A percentile compares a stretch with the other conserved stretches of the same genome.
Conservation (phyloP, 2,113 vertebrate species). For the Mystacornis crossleyi region DNA sequence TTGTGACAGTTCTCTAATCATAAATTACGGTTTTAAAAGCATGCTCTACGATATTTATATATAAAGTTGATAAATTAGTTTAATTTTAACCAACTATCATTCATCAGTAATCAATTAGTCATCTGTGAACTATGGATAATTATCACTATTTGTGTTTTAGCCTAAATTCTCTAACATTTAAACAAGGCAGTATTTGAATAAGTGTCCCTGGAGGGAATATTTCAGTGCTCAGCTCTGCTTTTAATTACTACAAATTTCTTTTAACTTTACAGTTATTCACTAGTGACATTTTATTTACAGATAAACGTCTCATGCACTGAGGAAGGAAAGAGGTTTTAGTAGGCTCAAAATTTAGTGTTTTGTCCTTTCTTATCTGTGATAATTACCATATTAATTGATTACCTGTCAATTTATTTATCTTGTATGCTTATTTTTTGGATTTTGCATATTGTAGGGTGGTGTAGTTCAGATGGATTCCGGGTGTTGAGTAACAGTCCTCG, state of each 20-base stretch:
- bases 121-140: neutral
- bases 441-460: neutral
- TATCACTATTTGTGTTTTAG: neutral
- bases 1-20: neutral
- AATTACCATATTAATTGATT: neutral
- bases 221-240: neutral
- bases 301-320: neutral
- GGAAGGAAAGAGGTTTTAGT: neutral
- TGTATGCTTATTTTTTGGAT: neutral
- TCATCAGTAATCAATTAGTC: neutral
- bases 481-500: neutral
- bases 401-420: neutral
- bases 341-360: neutral
- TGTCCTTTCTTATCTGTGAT: neutral
- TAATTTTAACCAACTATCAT: neutral
- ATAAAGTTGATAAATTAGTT: neutral
- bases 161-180: neutral
- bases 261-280: slow-evolving; percentile 35
- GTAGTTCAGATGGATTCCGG: neutral
- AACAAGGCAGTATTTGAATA: neutral
- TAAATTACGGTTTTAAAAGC: neutral
- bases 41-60: neutral
- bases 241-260: slow-evolving; percentile 19
- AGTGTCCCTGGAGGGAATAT: neutral
- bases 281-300: slow-evolving; percentile 25